phyloP scores from a whole-genome alignment of 1,140 invertebrate genomes.

The Protaetia brevitarsis region DNA sequence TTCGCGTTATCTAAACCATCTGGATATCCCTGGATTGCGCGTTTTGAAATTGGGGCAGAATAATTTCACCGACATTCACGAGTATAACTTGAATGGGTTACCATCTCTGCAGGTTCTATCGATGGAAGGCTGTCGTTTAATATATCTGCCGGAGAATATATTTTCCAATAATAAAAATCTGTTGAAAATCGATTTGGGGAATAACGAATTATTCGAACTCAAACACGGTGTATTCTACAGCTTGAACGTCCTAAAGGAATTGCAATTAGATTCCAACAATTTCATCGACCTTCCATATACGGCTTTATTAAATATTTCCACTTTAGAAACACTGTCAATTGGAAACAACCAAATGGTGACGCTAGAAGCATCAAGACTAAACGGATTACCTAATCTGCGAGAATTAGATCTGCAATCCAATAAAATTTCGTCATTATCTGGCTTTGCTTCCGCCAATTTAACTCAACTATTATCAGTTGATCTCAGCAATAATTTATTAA shows the following conservation, averaged over 20 bases:
- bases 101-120: slow-evolving; percentile 69
- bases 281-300: slow-evolving; percentile 74
- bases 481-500: slow-evolving; percentile 69
- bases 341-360: slow-evolving; percentile 67
- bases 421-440: slow-evolving; percentile 68
- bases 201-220: slow-evolving; percentile 64
- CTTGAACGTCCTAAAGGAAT: slow-evolving; percentile 68
- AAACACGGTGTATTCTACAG: slow-evolving; percentile 66
- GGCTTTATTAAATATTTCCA: slow-evolving; percentile 68
- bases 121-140: slow-evolving; percentile 66
- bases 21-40: slow-evolving; percentile 70
- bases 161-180: slow-evolving; percentile 75
- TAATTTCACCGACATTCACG: slow-evolving; percentile 69
- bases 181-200: slow-evolving; percentile 65
- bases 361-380: slow-evolving; percentile 74
- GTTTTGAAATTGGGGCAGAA: slow-evolving; percentile 71
- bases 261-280: slow-evolving; percentile 69
- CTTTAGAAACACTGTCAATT: slow-evolving; percentile 69
- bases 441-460: slow-evolving; percentile 72
- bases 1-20: slow-evolving; percentile 60
- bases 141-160: slow-evolving; percentile 61
- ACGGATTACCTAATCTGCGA: slow-evolving; percentile 67
- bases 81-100: slow-evolving; percentile 67
- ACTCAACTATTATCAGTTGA: slow-evolving; percentile 69
- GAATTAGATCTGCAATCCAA: slow-evolving; percentile 75